These are phyloP conservation scores for Ursus arctos DNA, from an alignment of 2,113 vertebrate species.

Conservation along the genomic window DNA sequence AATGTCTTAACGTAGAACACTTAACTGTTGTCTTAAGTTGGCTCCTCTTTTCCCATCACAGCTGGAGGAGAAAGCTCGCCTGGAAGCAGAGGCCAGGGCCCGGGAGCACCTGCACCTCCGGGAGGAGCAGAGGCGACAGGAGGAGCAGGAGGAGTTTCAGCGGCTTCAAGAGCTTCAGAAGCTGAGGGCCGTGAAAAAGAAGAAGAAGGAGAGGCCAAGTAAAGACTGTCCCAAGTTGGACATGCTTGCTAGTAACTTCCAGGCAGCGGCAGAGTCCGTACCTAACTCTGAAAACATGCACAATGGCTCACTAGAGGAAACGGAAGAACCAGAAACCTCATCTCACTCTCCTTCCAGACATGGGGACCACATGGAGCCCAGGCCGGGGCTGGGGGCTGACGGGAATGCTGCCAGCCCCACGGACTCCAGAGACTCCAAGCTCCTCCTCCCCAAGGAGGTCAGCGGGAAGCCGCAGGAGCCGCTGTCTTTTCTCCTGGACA, in stretches of 20 bases:
- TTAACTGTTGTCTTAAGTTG: neutral
- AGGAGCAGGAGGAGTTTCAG: slow-evolving; percentile 93
- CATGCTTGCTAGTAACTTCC: slow-evolving; percentile 87
- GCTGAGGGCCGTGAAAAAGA: slow-evolving; percentile 94
- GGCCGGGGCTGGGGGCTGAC: slow-evolving; percentile 52
- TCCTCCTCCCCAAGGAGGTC: slow-evolving; percentile 86
- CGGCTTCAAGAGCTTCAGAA: slow-evolving; percentile 95
- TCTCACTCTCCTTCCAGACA: slow-evolving; percentile 85
- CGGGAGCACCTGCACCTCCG: slow-evolving; percentile 91
- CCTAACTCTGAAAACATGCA: slow-evolving; percentile 90
- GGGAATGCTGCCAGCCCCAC: slow-evolving; percentile 70
- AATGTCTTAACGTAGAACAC: neutral
- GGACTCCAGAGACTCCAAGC: slow-evolving; percentile 85
- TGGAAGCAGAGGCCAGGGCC: slow-evolving; percentile 94
- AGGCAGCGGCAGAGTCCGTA: slow-evolving; percentile 89
- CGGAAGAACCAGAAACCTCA: slow-evolving; percentile 89
- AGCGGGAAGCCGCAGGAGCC: slow-evolving; percentile 88
- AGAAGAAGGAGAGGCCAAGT: slow-evolving; percentile 94
- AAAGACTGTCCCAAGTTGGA: slow-evolving; percentile 90
- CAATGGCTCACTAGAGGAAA: slow-evolving; percentile 92
- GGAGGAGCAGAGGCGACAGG: slow-evolving; percentile 89
- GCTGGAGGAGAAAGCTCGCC: slow-evolving; percentile 97
- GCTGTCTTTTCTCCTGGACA: slow-evolving; percentile 88
- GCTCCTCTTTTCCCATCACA: slow-evolving; percentile 65
- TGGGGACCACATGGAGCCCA: slow-evolving; percentile 81